Evolutionary conservation across 2,797 vertebrate genomes (phyloP).

Genomic region (Ambastaia sidthimunki): DNA sequence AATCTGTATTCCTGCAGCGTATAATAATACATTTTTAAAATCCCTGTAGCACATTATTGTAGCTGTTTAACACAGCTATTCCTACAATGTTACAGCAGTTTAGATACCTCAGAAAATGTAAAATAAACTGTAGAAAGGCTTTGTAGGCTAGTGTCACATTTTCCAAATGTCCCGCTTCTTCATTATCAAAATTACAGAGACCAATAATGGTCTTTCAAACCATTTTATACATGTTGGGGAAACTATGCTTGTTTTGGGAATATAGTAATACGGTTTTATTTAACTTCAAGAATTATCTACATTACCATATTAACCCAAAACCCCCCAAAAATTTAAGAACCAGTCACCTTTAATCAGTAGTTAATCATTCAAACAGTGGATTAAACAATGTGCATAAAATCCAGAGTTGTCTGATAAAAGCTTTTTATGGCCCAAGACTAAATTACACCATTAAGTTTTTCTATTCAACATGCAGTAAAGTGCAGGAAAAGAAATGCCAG

Average conservation of each 20-base stretch:
- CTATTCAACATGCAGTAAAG: too few relatives aligned
- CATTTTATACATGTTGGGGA: not conserved
- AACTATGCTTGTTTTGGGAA: slow-evolving; percentile 1
- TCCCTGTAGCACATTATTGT: not conserved
- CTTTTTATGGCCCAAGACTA: not conserved
- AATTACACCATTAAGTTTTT: not conserved
- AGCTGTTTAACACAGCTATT: not conserved
- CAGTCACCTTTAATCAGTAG: slow-evolving; percentile 1
- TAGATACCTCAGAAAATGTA: not conserved
- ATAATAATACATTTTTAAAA: not conserved
- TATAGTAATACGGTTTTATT: not conserved
- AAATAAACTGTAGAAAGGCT: not conserved
- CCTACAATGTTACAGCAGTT: slow-evolving; percentile 10
- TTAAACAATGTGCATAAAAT: not conserved
- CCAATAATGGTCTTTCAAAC: not conserved
- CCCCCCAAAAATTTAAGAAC: not conserved
- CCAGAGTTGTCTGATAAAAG: too few relatives aligned
- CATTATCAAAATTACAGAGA: not conserved
- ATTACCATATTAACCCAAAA: not conserved
- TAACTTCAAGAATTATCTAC: not conserved
- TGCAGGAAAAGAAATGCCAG: not conserved
- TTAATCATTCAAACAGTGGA: not conserved
- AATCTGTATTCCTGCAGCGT: not conserved
- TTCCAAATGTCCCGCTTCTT: not conserved
- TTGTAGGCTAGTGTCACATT: not conserved